Evolutionary conservation across 2,888 invertebrate species (phyloP), one percentile per base, ranked within the genome.

Genomic region (Brenthis daphne): DNA sequence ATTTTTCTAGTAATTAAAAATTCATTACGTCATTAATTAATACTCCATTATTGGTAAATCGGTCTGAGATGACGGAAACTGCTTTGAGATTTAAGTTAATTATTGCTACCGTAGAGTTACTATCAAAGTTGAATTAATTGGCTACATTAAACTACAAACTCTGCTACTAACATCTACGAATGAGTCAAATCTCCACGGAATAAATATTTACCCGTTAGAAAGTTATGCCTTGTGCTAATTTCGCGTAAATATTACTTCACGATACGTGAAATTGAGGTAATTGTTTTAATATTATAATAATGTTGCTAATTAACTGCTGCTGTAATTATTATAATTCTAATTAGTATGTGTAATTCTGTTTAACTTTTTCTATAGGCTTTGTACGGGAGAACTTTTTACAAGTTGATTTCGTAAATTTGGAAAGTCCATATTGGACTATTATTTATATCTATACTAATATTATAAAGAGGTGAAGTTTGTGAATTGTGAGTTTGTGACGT

Each of bases 51-150:
- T 43, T 24, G 24, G 57, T 54, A 53, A 47, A 66, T 60, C 29
- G 33, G 29, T 48, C 47, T 20, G 48, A 66, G 58, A 66, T 66
- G 16, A 20, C 16, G 29, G 54, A 66, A 51, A 51, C 57, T 48
- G 48, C 56, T 61, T 55, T 37, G 61, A 67, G 55, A 56, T 61
- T 47, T 20, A 67, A 67, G 67, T 61, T 67, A 56, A 56, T 67
- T 57, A 56, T 56, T 55, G 60, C 53, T 54, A 48, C 54, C 67
- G 50, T 56, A 24, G 60, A 67, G 37, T 61, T 60, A 60, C 60
- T 66, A 50, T 50, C 61, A 67, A 61, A 61, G 55, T 67, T 12
- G 37, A 50, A 37, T 37, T 67, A 67, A 63, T 61, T 67, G 55
- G 56, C 6, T 61, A 48, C 43, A 43, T 55, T 51, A 43, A 67